A percentile compares a stretch with the other conserved stretches of the same genome.
Conservation (phyloP, 2,888 invertebrate species). For the Orthosia gothica region DNA sequence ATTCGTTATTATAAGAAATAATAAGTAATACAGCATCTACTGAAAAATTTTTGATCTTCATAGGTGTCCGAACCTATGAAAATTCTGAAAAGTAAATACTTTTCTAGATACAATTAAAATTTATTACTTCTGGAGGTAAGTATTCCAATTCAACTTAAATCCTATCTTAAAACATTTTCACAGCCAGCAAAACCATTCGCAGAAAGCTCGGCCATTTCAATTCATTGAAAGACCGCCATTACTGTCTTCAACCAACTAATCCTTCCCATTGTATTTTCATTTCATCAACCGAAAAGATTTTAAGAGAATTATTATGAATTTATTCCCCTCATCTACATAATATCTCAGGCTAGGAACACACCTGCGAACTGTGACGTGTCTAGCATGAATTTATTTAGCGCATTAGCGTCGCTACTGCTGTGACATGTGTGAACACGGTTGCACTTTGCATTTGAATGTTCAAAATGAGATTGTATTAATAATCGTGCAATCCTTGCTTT, state of each 20-base stretch:
- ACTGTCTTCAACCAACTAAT: conserved; percentile 49
- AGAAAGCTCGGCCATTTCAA: conserved; percentile 40
- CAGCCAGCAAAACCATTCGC: conserved; percentile 28
- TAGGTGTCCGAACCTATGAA: not conserved
- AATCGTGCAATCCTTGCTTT: conserved; percentile 57
- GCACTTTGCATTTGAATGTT: conserved; percentile 76
- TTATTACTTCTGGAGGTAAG: not conserved
- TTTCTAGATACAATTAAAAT: not conserved
- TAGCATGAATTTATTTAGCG: conserved; percentile 78
- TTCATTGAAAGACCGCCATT: conserved; percentile 38
- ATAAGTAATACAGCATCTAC: not conserved
- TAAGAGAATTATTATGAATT: conserved; percentile 58
- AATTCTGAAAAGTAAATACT: not conserved
- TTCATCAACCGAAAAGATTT: conserved; percentile 56
- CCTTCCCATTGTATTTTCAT: conserved; percentile 57
- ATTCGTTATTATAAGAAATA: too few species aligned
- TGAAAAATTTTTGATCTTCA: not conserved
- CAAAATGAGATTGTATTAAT: conserved; percentile 70
- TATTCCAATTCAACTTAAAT: conserved; percentile 18
- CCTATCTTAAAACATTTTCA: conserved; percentile 23
- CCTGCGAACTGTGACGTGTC: conserved; percentile 72
- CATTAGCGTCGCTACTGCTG: conserved; percentile 68
- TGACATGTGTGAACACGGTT: conserved; percentile 71
- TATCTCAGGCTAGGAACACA: conserved; percentile 68
- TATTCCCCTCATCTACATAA: conserved; percentile 69